Conservation (phyloP, 2,888 invertebrate genomes). For the Pristionchus mayeri region DNA sequence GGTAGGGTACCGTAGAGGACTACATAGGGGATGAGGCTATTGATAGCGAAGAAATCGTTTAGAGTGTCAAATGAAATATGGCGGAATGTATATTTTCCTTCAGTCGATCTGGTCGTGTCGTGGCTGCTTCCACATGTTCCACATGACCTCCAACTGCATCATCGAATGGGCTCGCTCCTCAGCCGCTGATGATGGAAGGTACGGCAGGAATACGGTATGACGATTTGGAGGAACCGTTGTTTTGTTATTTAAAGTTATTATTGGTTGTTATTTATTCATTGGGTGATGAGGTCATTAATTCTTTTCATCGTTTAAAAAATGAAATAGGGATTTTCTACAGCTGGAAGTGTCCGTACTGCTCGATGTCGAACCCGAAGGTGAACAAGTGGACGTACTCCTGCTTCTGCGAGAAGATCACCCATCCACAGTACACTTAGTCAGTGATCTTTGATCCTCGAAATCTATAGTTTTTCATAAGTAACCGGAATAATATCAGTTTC, state of each 20-base stretch:
- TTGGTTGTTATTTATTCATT: too few relatives aligned
- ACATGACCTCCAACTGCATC: slow-evolving; percentile 85
- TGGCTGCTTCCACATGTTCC: slow-evolving; percentile 93
- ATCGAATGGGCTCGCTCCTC: slow-evolving; percentile 86
- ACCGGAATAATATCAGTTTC: too few relatives aligned
- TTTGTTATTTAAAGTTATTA: not conserved
- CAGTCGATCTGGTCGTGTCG: slow-evolving; percentile 90
- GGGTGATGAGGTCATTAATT: too few relatives aligned
- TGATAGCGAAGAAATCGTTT: not conserved
- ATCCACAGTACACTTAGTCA: slow-evolving; percentile 81
- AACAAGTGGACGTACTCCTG: slow-evolving; percentile 89
- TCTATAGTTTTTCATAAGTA: not conserved
- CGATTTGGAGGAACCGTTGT: not conserved
- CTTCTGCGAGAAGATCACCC: slow-evolving; percentile 88
- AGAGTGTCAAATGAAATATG: not conserved
- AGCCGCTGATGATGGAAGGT: slow-evolving; percentile 56
- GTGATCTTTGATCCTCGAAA: slow-evolving; percentile 21
- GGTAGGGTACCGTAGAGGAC: not conserved
- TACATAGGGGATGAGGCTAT: too few relatives aligned
- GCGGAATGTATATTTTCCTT: not conserved
- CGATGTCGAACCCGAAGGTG: slow-evolving; percentile 83
- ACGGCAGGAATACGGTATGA: not conserved
- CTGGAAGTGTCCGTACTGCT: slow-evolving; percentile 97
- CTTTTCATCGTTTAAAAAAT: not conserved
- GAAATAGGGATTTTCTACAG: slow-evolving; percentile 34